These are phyloP conservation scores for Drosophila kuntzei DNA, from an alignment of 2,888 invertebrate genomes.

Conservation along the genomic window DNA sequence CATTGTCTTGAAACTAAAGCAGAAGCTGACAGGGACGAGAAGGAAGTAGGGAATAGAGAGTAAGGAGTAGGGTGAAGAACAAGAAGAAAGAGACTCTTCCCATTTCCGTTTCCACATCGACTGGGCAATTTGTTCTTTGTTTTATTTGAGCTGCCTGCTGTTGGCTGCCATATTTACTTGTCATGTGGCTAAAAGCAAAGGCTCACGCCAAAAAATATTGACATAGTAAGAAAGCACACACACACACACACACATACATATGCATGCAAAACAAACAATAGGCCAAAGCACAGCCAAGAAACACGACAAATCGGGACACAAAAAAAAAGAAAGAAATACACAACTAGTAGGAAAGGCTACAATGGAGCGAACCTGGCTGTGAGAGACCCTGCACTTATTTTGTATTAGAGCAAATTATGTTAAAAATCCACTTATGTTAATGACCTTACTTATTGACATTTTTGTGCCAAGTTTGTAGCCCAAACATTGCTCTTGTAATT, in stretches of 20 bases:
- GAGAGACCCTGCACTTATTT: neutral
- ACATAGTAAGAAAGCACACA: constrained; percentile 66
- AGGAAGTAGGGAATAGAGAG: neutral
- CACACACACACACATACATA: constrained; percentile 25
- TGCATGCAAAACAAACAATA: constrained; percentile 65
- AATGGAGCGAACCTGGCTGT: neutral
- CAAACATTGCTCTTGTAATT: no score
- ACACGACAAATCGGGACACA: constrained; percentile 45
- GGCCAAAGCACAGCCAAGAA: constrained; percentile 64
- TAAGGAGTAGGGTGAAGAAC: no score
- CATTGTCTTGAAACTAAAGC: constrained; percentile 34
- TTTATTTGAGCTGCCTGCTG: constrained; percentile 38
- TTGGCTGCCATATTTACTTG: constrained; percentile 72
- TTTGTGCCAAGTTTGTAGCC: no score
- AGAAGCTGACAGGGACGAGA: neutral
- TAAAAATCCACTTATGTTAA: no score
- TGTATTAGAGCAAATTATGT: no score
- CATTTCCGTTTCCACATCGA: neutral
- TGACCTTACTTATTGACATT: no score
- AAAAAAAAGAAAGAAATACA: constrained; percentile 29
- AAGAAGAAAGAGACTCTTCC: constrained; percentile 2
- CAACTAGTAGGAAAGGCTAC: neutral
- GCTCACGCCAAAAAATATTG: constrained; percentile 79
- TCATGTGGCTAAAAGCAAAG: constrained; percentile 78
- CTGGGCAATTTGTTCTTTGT: constrained; percentile 66